Base-by-base conservation (phyloP, 1,140 invertebrate species). In the Procambarus clarkii region DNA sequence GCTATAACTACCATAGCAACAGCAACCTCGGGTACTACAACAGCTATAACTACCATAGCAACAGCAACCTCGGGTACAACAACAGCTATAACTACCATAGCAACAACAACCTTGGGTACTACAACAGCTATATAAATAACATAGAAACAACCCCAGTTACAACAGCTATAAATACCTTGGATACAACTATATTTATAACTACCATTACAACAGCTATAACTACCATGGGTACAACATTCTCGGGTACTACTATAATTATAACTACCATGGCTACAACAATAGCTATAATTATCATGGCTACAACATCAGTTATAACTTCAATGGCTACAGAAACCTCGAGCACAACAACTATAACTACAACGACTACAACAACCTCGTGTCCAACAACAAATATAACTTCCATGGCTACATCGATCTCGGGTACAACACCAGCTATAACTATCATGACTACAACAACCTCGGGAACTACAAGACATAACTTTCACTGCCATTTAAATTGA, bases 191-290 rank as follows among this genome's bases (percentile, higher is more conserved):
- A 24, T 11, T 24, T 11, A 34, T 48, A 45, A 34, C 48, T 21
- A 81, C 79, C 8, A 5, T 24, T 21, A 81, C 71, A 24, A 81
- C 3, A 24, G 2, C 44, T 21, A 54, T 21, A 24, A 2, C 79
- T 8, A 81, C 4, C 5, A 81, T 7, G 2, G 46, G 9, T 11
- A 3, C 79, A 45, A 81, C 78, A 45, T 8, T 24, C 24, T 13
- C 34, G 9, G 24, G 9, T 79, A 79, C 13, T 79, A 79, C 34
- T 79, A 79, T 24, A 13, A 79, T 24, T 79, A 79, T 24, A 13
- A 44, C 77, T 79, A 79, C 77, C 24, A 79, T 24, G 9, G 24
- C 77, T 34, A 80, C 78, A 46, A 80, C 78, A 46, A 34, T 44
- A 46, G 48, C 78, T 8, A 80, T 21, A 46, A 80, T 24, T 5